Evolutionary conservation across 1,140 invertebrate species (phyloP), one percentile per base, ranked within the genome.

Genomic region (Meteorus sp.): DNA sequence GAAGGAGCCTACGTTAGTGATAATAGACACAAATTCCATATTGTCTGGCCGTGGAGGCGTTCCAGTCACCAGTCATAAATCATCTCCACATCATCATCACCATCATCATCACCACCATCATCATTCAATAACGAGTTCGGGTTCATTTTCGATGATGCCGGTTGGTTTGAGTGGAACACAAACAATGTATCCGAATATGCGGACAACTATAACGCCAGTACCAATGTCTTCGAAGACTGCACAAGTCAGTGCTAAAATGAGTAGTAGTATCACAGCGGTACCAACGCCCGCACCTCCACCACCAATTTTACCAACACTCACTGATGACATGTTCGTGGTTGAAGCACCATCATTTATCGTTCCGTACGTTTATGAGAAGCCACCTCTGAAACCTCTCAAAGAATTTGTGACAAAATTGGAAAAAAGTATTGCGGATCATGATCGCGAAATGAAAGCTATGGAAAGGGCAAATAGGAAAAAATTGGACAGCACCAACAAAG

Each of bases 331-430:
- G 88, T 94, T 89, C 77, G 91, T 94, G 1, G 88, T 94, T 6
- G 92, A 95, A 78, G 92, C 92, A 19, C 92, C 92, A 2, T 94
- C 91, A 9, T 94, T 95, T 70, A 93, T 95, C 70, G 90, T 94
- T 63, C 92, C 92, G 35, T 94, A 94, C 75, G 91, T 95, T n/a
- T 94, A 93, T 74, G 91, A 94, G 77, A 93, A 93, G 75, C 90
- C 90, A 3, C 89, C 91, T 0, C 75, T 90, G 5, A 88, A 89
- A 68, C 86, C 86, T 39, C 82, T 94, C 43, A 90, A 88, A 72
- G 86, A 90, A 61, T 90, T 90, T 73, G 84, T 92, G 39, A 82
- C 84, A 29, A 84, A 85, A 66, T 77, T 90, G 48, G 86, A 85
- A 37, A 84, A 85, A 57, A 83, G 87, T 69, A 83, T 88, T 43